Evolutionary conservation across 2,797 vertebrate genomes (phyloP).

Genomic region (Miichthys miiuy): DNA sequence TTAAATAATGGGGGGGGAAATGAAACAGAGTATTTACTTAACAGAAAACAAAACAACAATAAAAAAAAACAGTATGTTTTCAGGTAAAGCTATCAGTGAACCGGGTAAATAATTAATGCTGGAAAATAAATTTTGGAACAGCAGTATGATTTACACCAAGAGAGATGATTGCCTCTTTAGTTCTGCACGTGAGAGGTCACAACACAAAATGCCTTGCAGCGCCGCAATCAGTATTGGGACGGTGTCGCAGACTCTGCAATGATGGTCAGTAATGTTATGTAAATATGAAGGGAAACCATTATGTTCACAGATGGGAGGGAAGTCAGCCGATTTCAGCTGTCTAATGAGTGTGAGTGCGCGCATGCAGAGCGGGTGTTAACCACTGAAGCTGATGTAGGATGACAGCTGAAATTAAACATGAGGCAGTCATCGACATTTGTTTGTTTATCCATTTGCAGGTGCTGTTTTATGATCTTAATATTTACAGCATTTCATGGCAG

Average conservation of each 20-base stretch:
- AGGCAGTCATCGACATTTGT: constrained; percentile 33
- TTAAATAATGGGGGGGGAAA: not conserved
- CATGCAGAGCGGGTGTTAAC: constrained; percentile 28
- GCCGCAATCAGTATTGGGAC: constrained; percentile 38
- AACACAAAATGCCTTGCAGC: constrained; percentile 26
- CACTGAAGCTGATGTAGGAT: constrained; percentile 32
- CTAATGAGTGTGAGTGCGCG: constrained; percentile 33
- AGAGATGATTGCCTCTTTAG: constrained; percentile 46
- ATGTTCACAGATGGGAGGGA: constrained; percentile 38
- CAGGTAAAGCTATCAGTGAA: constrained; percentile 8
- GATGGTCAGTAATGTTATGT: constrained; percentile 56
- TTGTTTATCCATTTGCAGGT: constrained; percentile 27
- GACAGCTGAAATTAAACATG: constrained; percentile 55
- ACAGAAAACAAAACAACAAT: too few species aligned
- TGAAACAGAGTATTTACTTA: not conserved
- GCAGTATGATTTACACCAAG: constrained; percentile 5
- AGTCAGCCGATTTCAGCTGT: constrained; percentile 34
- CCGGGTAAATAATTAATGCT: constrained; percentile 35
- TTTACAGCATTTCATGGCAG: not conserved
- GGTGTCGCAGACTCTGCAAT: constrained; percentile 16
- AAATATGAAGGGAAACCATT: constrained; percentile 53
- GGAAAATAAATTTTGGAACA: constrained; percentile 32
- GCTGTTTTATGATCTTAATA: constrained; percentile 22
- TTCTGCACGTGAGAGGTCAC: constrained; percentile 28
- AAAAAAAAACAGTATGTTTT: not conserved